Base-by-base conservation (phyloP, 2,797 vertebrate species). In the Benthosema pterotum region DNA sequence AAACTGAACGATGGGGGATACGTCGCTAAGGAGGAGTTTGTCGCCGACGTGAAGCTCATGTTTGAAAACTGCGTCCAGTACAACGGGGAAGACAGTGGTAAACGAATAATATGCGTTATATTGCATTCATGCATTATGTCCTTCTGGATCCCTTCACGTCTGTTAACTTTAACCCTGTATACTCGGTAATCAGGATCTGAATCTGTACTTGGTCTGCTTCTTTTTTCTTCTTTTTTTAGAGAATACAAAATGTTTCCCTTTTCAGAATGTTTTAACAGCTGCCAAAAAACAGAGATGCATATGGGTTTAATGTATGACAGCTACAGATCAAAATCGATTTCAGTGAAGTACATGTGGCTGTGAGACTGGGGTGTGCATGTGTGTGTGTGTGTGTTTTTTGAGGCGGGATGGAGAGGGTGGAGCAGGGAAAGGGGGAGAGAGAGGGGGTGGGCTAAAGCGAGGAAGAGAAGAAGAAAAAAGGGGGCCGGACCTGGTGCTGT, bases 41-140 rank as follows among this genome's bases (percentile, higher is more conserved):
- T 95, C 64, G 90, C 93, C 0, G 98, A 99, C 55, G 94, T 99
- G 92, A 99, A 98, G 89, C 96, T 95, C 69, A 99, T 99, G 91
- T 99, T 99, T 90, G 94, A 95, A 80, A 99, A 99, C 86, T 99
- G 98, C 56, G 86, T 94, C 1, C 96, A 98, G 80, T 99, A 99
- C 83, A 99, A 99, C 11, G 98, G 98, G 52, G 96, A 98, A 65
- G 95, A 94, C 76, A 99, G 97, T 42, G 98, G 98, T 99, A 93
- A 95, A 88, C 72, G 63, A 57, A 60, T 38, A 2, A 38, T 9
- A 11, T 11, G 32, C 22, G 5, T 25, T 22, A 22, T 4, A 4
- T 22, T 22, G 4, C 19, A 22, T 22, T 22, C 19, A 4, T 22
- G 19, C 19, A 22, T 22, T 22, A 22, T 22, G 4, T 22, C 12